phyloP scores from a whole-genome alignment of 2,113 vertebrate genomes.

The Octodon degus region DNA sequence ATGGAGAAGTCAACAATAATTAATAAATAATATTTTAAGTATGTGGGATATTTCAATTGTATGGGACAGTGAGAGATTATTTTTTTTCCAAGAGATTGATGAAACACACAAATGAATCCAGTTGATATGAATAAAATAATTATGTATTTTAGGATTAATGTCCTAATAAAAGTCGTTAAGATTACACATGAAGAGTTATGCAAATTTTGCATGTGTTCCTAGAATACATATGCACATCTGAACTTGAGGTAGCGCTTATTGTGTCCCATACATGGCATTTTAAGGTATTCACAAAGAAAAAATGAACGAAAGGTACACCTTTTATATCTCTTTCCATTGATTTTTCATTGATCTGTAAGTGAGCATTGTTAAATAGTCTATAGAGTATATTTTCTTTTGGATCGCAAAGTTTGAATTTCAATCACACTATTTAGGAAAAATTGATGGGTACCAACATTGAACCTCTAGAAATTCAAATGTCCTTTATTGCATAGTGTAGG shows the following conservation, averaged over 20 bases:
- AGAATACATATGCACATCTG: not conserved
- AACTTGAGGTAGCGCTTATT: not conserved
- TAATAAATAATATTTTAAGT: slow-evolving; percentile 15
- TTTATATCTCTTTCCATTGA: not conserved
- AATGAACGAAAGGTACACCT: not conserved
- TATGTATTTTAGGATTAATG: not conserved
- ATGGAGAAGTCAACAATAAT: not conserved
- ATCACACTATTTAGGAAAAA: not conserved
- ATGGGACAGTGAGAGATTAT: not conserved
- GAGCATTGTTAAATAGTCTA: not conserved
- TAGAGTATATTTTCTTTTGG: not conserved
- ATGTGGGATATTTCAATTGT: not conserved
- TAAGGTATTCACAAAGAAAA: not conserved
- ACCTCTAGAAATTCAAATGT: not conserved
- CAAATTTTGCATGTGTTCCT: not conserved
- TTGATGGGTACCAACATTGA: not conserved
- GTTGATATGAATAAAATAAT: not conserved
- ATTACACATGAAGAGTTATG: not conserved
- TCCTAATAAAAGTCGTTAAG: not conserved
- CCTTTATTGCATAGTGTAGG: not conserved
- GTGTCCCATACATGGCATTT: not conserved
- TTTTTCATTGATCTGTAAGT: slow-evolving; percentile 2
- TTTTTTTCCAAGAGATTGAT: slow-evolving; percentile 42
- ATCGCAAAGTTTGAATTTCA: slow-evolving; percentile 40
- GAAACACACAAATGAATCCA: not conserved